Percentiles rank a stretch among this genome's conserved stretches.
phyloP scores from a whole-genome alignment of 2,888 invertebrate genomes.

The Meganola albula region DNA sequence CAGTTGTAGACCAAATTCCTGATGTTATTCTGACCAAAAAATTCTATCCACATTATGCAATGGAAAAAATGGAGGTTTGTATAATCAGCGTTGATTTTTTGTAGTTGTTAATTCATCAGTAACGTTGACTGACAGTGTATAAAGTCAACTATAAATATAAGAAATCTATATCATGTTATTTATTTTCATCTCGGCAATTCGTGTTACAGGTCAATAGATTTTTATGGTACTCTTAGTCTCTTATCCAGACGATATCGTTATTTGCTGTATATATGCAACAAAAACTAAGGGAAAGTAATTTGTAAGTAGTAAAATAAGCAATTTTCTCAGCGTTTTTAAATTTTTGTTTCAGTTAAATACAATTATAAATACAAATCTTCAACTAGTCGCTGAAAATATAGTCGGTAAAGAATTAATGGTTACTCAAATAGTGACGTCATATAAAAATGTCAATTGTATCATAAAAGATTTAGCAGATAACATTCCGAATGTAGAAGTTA shows the following conservation, averaged over 20 bases:
- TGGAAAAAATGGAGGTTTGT: slow-evolving; percentile 35
- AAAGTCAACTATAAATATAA: no score
- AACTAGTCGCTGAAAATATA: slow-evolving; percentile 41
- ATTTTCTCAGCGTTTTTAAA: not conserved
- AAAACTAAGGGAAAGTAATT: no score
- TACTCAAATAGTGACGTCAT: slow-evolving; percentile 25
- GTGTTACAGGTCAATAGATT: no score
- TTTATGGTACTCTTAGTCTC: no score
- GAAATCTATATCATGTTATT: no score
- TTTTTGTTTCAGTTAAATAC: slow-evolving; percentile 34
- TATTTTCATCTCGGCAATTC: no score
- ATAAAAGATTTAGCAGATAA: slow-evolving; percentile 26
- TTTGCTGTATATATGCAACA: no score
- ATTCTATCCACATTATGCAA: slow-evolving; percentile 33
- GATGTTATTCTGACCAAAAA: slow-evolving; percentile 23
- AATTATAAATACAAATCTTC: slow-evolving; percentile 38
- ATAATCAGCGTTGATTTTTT: no score
- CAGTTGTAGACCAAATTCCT: slow-evolving; percentile 16
- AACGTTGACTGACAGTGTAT: no score
- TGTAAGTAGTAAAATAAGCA: no score
- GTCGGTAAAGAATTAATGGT: slow-evolving; percentile 23
- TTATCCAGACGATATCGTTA: no score
- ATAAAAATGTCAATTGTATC: slow-evolving; percentile 19
- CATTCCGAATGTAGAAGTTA: slow-evolving; percentile 20
- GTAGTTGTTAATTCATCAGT: no score